Conservation (phyloP, 2,113 vertebrate species). For the Crocuta crocuta region DNA sequence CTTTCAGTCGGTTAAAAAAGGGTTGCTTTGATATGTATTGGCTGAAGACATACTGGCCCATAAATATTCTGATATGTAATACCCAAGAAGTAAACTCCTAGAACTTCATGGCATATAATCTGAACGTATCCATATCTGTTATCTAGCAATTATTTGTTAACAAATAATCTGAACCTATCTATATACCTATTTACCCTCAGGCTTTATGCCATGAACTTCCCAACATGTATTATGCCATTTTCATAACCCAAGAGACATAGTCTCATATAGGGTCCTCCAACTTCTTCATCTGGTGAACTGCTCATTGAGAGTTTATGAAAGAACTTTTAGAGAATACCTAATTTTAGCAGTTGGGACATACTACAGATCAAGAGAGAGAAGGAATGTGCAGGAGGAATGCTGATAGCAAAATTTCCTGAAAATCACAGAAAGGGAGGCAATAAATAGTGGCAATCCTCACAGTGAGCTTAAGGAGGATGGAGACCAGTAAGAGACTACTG, state of each 20-base stretch:
- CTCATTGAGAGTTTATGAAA: background rate
- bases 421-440: background rate
- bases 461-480: background rate
- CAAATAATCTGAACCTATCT: background rate
- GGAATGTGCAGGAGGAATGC: background rate
- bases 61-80: background rate
- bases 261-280: background rate
- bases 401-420: background rate
- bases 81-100: background rate
- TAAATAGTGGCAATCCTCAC: background rate
- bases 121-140: background rate
- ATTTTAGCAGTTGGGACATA: background rate
- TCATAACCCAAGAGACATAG: background rate
- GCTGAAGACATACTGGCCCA: background rate
- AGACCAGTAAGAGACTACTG: background rate
- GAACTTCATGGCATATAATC: background rate
- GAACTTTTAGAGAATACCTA: background rate
- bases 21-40: background rate
- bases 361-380: background rate
- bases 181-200: background rate
- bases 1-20: slow-evolving; percentile 25
- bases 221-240: background rate
- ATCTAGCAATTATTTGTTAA: background rate
- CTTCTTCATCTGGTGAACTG: background rate
- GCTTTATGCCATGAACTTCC: background rate